These are phyloP conservation scores for Caenorhabditis drosophilae DNA, from an alignment of 2,888 invertebrate species.

Conservation along the genomic window DNA sequence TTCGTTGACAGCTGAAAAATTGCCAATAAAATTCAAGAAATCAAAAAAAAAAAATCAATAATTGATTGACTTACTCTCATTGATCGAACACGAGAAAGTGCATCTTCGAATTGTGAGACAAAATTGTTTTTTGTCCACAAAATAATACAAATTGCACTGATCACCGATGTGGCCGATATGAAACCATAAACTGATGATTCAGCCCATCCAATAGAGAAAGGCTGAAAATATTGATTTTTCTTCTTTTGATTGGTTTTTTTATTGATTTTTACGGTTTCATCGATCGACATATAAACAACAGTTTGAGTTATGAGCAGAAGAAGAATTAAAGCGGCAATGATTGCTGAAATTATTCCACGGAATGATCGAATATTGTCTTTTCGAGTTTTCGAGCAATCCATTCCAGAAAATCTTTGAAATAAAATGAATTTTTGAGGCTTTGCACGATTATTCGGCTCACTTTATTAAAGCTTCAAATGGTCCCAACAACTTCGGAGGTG, in stretches of 20 bases:
- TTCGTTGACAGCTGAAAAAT: constrained; percentile 21
- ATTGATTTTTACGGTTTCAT: constrained; percentile 8
- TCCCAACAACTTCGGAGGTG: constrained; percentile 30
- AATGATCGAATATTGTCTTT: constrained; percentile 20
- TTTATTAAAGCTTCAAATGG: constrained; percentile 27
- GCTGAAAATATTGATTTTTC: constrained; percentile 4
- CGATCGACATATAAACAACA: constrained; percentile 10
- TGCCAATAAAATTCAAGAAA: background rate
- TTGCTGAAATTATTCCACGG: constrained; percentile 13
- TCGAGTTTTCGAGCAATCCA: constrained; percentile 25
- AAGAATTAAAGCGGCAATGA: constrained; percentile 17
- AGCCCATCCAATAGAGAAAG: constrained; percentile 25
- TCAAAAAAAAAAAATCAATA: background rate
- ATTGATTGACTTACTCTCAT: constrained; percentile 7
- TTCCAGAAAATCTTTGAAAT: constrained; percentile 25
- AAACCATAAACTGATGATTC: constrained; percentile 29
- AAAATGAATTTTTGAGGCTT: background rate
- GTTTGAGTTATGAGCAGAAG: constrained; percentile 11
- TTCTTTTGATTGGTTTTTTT: background rate
- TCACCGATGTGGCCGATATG: constrained; percentile 10
- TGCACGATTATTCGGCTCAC: constrained; percentile 3
- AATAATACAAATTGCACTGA: constrained; percentile 22
- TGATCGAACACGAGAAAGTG: constrained; percentile 15
- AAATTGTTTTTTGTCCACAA: constrained; percentile 27
- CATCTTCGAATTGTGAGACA: constrained; percentile 30